Evolutionary conservation across 2,113 vertebrate genomes (phyloP), one percentile per base, ranked within the genome.

Genomic region (Myodes glareolus): DNA sequence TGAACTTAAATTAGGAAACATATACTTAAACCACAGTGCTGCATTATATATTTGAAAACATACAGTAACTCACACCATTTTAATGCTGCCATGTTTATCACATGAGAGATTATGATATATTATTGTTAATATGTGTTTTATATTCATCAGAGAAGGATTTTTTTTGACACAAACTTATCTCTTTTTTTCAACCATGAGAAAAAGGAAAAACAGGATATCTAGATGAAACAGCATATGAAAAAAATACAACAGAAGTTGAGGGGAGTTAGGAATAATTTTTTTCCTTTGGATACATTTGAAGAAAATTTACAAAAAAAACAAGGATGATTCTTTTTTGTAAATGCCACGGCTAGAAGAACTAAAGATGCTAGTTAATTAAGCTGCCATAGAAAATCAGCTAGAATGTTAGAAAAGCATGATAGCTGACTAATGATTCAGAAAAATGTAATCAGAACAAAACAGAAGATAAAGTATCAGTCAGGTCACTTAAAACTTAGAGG

Each of bases 341-440:
- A 33, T 58, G 70, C 25, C 47, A 92, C 63, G 84, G 33, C 63
- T 92, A 21, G 17, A 84, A 92, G 42, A 88, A 65, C 27, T 42
- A 88, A 72, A 94, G n/a, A 31, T 75, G 9, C 25, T 78, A 80
- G 55, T 55, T 95, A 96, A 91, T 96, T 91, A 86, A 97, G 93
- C 58, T 77, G 45, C 86, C 78, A 92, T 13, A 90, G n/a, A 75
- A 88, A 88, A 94, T 88, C 55, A 89, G 93, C 25, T 33, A 70
- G 42, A 89, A 94, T 85, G 36, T 65, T 84, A 88, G 61, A 86
- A 90, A 84, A 75, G 14, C 29, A 63, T 67, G 82, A 55, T 89
- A 81, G 23, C 61, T 95, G 70, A 89, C 61, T 70, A 87, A 65
- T 95, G 61, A 36, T 39, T 91, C 14, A 94, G 47, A 63, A 97